Base-by-base conservation (phyloP, 1,140 invertebrate species). In the Drosophila bocqueti region DNA sequence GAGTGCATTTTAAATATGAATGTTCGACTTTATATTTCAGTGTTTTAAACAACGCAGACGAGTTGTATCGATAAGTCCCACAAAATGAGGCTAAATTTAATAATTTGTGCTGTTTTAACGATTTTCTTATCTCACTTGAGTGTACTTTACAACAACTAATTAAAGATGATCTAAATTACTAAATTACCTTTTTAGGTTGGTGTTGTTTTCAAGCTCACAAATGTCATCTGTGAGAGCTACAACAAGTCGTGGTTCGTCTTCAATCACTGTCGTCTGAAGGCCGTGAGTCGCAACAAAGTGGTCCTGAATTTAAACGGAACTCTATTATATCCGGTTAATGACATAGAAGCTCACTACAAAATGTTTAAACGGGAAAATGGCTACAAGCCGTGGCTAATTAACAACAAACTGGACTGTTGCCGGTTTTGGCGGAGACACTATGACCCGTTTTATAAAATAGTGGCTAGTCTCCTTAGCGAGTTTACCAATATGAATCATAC, bases 321-420 rank as follows among this genome's bases (percentile, higher is more conserved):
- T 3, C 1, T 74, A 13, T n/a, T 68, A 2, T 18, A 74, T 38
- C 16, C 55, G 2, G 47, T 11, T 1, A 34, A 26, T 10, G 26
- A 52, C 18, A 24, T 61, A 34, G 1, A 21, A 15, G 16, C 21
- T 11, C 65, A 61, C 24, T 16, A 4, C 13, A 38, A 55, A 24
- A 11, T 74, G 9, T 71, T 55, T 1, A 74, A 74, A 11, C 42
- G 40, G 21, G 71, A 36, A 16, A 74, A 1, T 42, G 66, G 66
- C 2, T 74, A 61, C 16, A 74, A 74, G 11, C 71, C 71, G 3
- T 59, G 57, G 57, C 7, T 59, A 6, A 10, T 45, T 10, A 26
- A 31, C 13, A 18, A 9, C 8, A 45, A 43, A 21, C 7, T 59
- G 4, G 40, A 59, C 13, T n/a, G 16, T 15, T 59, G 57, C 13